phyloP scores from a whole-genome alignment of 2,888 invertebrate species.

The Allygus modestus region DNA sequence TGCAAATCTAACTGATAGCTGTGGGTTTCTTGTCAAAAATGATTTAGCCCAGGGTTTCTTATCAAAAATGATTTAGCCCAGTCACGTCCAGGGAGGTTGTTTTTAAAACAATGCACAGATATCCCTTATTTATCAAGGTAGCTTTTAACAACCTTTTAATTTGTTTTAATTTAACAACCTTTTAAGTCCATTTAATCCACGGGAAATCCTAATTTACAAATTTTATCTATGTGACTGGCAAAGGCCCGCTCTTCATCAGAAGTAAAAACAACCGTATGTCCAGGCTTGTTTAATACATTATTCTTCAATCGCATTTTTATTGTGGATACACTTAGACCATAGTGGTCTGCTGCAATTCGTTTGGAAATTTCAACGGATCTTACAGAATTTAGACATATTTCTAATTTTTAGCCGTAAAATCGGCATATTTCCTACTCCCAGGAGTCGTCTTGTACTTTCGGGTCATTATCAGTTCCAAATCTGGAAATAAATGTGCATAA shows the following conservation, averaged over 20 bases:
- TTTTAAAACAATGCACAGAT: slow-evolving; percentile 65
- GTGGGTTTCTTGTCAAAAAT: slow-evolving; percentile 52
- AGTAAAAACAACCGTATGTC: slow-evolving; percentile 54
- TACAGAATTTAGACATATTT: background rate
- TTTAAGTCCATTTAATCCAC: slow-evolving; percentile 66
- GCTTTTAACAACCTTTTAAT: slow-evolving; percentile 63
- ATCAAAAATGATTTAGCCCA: slow-evolving; percentile 68
- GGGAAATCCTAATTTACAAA: slow-evolving; percentile 67
- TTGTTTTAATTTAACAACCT: no score
- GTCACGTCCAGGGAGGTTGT: slow-evolving; percentile 69
- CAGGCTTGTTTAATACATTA: slow-evolving; percentile 38
- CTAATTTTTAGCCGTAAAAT: background rate
- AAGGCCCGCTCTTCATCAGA: slow-evolving; percentile 52
- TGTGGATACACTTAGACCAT: background rate
- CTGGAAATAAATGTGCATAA: no score
- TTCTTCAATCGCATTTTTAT: background rate
- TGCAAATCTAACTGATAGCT: slow-evolving; percentile 58
- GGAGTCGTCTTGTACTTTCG: background rate
- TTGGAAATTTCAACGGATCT: no score
- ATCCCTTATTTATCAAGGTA: slow-evolving; percentile 54
- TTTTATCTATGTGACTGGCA: slow-evolving; percentile 55
- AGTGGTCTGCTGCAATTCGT: background rate
- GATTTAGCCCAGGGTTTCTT: slow-evolving; percentile 67
- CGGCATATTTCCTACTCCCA: background rate
- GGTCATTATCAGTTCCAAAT: background rate